Percentiles rank a stretch among this genome's conserved stretches.
phyloP scores from a whole-genome alignment of 2,113 vertebrate genomes.

The Cebidichthys violaceus region DNA sequence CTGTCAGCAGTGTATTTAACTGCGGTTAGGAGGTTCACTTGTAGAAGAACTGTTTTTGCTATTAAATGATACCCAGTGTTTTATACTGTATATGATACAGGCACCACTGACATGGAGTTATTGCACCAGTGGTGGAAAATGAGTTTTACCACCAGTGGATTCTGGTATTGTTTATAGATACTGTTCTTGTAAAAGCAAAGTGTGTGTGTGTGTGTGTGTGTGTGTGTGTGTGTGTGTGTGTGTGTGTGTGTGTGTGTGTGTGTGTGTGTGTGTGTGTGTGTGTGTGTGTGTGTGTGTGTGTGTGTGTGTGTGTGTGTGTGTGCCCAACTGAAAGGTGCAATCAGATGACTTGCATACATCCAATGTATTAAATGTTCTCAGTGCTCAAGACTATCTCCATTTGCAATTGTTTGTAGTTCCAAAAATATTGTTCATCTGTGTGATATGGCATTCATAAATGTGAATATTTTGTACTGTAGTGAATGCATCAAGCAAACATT shows the following conservation, averaged over 20 bases:
- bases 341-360: not conserved
- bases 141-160: constrained; percentile 35
- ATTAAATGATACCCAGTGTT: constrained; percentile 44
- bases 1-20: constrained; percentile 12
- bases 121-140: not conserved
- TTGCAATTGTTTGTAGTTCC: constrained; percentile 16
- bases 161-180: constrained; percentile 6
- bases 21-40: constrained; percentile 1
- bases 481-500: constrained; percentile 8
- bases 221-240: not conserved
- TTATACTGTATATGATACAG: constrained; percentile 46
- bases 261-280: not conserved
- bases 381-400: not conserved
- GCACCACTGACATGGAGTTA: constrained; percentile 16
- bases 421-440: constrained; percentile 33
- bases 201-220: not conserved
- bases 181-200: constrained; percentile 18
- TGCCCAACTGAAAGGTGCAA: not conserved
- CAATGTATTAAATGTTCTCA: constrained; percentile 37
- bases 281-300: not conserved
- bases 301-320: not conserved
- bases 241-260: not conserved
- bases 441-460: constrained; percentile 28
- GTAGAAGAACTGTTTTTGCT: constrained; percentile 56
- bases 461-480: constrained; percentile 54